Evolutionary conservation across 2,797 vertebrate species (phyloP).

Genomic region (Pantherophis alleghaniensis): DNA sequence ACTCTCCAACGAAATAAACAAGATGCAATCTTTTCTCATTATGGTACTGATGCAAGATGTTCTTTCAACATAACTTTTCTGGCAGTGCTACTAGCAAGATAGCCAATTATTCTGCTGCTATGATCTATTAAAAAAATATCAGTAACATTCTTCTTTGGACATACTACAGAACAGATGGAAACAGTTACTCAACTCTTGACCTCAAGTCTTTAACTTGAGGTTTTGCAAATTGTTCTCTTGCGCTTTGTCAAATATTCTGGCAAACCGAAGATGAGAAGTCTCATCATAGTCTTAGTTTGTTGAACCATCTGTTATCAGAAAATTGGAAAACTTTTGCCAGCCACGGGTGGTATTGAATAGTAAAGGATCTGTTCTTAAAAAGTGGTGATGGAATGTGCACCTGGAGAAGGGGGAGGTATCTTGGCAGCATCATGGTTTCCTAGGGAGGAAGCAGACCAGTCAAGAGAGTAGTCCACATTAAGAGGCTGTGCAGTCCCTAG

Average conservation of each 20-base stretch:
- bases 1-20: background rate
- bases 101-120: background rate
- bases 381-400: background rate
- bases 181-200: slow-evolving; percentile 10
- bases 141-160: background rate
- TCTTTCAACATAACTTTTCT: background rate
- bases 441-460: background rate
- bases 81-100: background rate
- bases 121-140: background rate
- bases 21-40: background rate
- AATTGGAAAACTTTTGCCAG: background rate
- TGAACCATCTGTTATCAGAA: slow-evolving; percentile 11
- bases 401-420: background rate
- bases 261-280: slow-evolving; percentile 9
- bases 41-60: background rate
- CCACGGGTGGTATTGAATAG: slow-evolving; percentile 2
- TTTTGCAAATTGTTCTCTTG: slow-evolving; percentile 10
- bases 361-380: background rate
- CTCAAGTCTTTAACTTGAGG: slow-evolving; percentile 18
- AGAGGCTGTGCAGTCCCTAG: background rate
- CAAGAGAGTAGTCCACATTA: background rate
- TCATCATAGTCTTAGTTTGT: slow-evolving; percentile 18
- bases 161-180: slow-evolving; percentile 23
- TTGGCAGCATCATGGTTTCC: background rate
- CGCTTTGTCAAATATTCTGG: background rate